A percentile compares a stretch with the other conserved stretches of the same genome.
These are phyloP conservation scores for Ceratina calcarata DNA, from an alignment of 1,140 invertebrate genomes.

Conservation along the genomic window DNA sequence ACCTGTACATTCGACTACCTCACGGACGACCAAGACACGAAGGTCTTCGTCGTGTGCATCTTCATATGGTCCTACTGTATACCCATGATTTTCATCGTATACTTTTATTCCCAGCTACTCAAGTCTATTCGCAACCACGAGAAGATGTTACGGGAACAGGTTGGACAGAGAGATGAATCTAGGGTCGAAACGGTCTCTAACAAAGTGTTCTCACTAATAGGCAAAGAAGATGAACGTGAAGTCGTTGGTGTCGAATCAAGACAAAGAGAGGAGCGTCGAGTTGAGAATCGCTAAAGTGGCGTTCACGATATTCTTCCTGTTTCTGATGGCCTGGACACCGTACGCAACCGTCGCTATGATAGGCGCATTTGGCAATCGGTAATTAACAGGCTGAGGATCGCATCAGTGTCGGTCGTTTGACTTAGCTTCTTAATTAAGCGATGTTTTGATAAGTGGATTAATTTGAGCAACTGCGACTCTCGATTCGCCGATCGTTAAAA, in stretches of 20 bases:
- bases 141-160: conserved; percentile 87
- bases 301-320: conserved; percentile 88
- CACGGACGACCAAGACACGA: conserved; percentile 85
- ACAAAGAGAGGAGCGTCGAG: conserved; percentile 85
- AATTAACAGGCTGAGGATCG: conserved; percentile 25
- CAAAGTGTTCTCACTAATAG: conserved; percentile 67
- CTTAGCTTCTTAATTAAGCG: no score
- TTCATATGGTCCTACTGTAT: conserved; percentile 87
- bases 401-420: no score
- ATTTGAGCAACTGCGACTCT: no score
- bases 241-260: conserved; percentile 86
- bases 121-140: conserved; percentile 88
- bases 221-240: conserved; percentile 92
- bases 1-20: conserved; percentile 89
- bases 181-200: background rate
- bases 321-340: conserved; percentile 88
- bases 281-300: conserved; percentile 89
- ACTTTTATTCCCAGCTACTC: conserved; percentile 86
- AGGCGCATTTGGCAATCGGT: conserved; percentile 88
- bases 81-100: conserved; percentile 85
- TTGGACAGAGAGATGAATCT: conserved; percentile 43
- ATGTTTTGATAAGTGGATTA: no score
- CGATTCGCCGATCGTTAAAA: background rate
- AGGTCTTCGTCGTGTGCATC: conserved; percentile 85
- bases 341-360: conserved; percentile 87